Percentiles rank a stretch among this genome's conserved stretches.
Evolutionary conservation across 2,888 invertebrate genomes (phyloP).

Genomic region (Eristalis intricaria): DNA sequence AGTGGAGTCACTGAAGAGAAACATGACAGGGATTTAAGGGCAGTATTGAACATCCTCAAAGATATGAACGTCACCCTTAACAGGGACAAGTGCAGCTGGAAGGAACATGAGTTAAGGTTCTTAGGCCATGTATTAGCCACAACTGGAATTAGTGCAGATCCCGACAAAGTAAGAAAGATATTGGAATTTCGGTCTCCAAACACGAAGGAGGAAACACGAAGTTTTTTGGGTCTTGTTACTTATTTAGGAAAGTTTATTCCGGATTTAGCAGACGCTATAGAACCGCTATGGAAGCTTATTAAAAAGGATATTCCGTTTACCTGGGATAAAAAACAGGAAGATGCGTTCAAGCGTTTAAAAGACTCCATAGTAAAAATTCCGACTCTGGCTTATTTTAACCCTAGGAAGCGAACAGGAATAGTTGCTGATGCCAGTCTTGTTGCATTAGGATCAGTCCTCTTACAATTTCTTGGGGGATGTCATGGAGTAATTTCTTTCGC

Average conservation of each 20-base stretch:
- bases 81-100: constrained; percentile 70
- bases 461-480: constrained; percentile 38
- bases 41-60: constrained; percentile 60
- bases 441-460: constrained; percentile 59
- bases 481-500: constrained; percentile 78
- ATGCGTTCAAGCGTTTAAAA: constrained; percentile 12
- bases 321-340: constrained; percentile 8
- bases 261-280: constrained; percentile 17
- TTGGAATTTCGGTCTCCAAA: constrained; percentile 15
- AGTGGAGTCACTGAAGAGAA: constrained; percentile 73
- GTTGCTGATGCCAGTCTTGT: constrained; percentile 77
- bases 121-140: constrained; percentile 48
- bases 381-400: constrained; percentile 74
- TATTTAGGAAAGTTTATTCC: constrained; percentile 25
- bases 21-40: constrained; percentile 73
- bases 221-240: constrained; percentile 11
- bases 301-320: constrained; percentile 3
- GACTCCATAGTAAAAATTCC: constrained; percentile 14
- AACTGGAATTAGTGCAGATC: background rate
- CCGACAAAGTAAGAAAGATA: constrained; percentile 15
- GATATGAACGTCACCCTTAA: constrained; percentile 73
- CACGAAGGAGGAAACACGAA: constrained; percentile 19
- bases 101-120: constrained; percentile 39
- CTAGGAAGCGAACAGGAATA: constrained; percentile 71
- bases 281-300: constrained; percentile 15